Base-by-base conservation (phyloP, 1,140 invertebrate genomes). In the Antheraea mylitta region DNA sequence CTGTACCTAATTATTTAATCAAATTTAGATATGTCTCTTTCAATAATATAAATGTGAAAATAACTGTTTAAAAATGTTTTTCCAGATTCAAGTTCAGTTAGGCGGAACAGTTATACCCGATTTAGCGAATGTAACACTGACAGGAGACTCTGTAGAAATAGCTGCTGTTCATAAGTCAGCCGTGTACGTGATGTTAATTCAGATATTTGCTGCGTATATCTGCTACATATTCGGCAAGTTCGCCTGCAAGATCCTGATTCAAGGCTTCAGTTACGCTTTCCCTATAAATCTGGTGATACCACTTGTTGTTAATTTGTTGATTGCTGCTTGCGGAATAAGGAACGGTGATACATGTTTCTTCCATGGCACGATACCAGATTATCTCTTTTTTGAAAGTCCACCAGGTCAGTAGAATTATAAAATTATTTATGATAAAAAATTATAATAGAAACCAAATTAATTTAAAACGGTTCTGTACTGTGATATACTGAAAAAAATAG, bases 101-200 rank as follows among this genome's bases (percentile, higher is more conserved):
- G 91, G 93, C 73, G 87, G 92, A 71, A 89, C 92, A 0, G 93
- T 93, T 0, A 91, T 97, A 59, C 96, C 96, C 0, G 96, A 98
- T 80, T 90, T 97, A 1, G 93, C 95, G 3, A 96, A 97, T 61
- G 93, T 96, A 58, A 90, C 96, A 64, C 92, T 95, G 62, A 95
- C 95, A 38, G 95, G 95, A 62, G 96, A 97, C 73, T 95, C 95
- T 0, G 94, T 95, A 9, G 94, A 95, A 59, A 93, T 96, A 4
- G 92, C 93, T 63, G 95, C 97, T 0, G 93, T 94, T 53, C 93
- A 95, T 77, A 95, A 95, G 80, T 96, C 96, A 0, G 94, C 96
- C 0, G 92, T 97, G 36, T 97, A 97, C 80, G 95, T 98, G 0
- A 85, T 98, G 38, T 83, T 98, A 0, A 94, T 98, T 61, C 97